phyloP scores from a whole-genome alignment of 2,113 vertebrate species.

The Plestiodon gilberti region DNA sequence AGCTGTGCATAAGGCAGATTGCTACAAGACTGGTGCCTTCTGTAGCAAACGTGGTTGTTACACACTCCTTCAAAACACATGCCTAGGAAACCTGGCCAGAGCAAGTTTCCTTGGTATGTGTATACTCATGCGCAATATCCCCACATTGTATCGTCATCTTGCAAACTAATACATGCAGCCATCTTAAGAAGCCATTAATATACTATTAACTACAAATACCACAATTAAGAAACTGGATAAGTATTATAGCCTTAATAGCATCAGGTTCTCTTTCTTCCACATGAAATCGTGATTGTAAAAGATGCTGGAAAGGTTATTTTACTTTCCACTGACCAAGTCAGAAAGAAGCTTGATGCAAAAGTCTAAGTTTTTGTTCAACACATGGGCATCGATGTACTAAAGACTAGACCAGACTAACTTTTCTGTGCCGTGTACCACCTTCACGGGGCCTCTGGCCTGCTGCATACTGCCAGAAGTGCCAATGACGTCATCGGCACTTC shows the following conservation, averaged over 20 bases:
- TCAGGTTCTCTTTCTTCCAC: not conserved
- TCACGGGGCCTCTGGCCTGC: too few relatives aligned
- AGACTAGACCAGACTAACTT: too few relatives aligned
- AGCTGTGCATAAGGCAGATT: not conserved
- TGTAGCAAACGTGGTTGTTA: not conserved
- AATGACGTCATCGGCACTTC: too few relatives aligned
- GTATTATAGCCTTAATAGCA: not conserved
- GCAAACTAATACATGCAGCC: too few relatives aligned
- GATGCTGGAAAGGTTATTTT: not conserved
- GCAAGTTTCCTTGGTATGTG: not conserved
- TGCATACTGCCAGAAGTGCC: too few relatives aligned
- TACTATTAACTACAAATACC: too few relatives aligned
- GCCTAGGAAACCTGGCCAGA: not conserved
- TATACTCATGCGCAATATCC: not conserved
- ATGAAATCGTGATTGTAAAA: not conserved
- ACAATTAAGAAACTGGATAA: not conserved
- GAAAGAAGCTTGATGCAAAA: not conserved
- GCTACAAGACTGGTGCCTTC: too few relatives aligned
- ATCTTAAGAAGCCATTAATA: too few relatives aligned
- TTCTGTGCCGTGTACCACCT: too few relatives aligned
- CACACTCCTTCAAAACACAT: not conserved
- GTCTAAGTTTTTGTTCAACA: not conserved
- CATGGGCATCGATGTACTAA: too few relatives aligned
- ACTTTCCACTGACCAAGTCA: not conserved
- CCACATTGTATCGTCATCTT: not conserved